Evolutionary conservation across 1,140 invertebrate genomes (phyloP).

Genomic region (Pseudobourletiella spinata): DNA sequence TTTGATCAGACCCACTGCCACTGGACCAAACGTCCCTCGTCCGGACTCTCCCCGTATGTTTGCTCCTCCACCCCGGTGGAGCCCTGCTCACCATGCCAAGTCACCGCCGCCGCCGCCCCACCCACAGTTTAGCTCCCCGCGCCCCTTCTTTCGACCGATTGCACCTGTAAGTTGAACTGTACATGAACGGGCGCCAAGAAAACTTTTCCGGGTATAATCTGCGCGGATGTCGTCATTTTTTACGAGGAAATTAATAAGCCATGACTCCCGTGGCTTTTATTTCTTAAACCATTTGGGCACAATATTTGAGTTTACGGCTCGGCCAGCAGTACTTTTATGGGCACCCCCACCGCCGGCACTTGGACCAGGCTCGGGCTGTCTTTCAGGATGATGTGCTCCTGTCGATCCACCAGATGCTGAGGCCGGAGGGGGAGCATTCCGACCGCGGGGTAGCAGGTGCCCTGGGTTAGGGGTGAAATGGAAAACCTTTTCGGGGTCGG

Average conservation of each 20-base stretch:
- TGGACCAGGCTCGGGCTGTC: not conserved
- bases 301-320: slow-evolving; percentile 1
- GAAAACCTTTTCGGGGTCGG: not conserved
- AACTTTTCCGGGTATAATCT: too few species aligned
- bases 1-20: slow-evolving; percentile 30
- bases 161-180: slow-evolving; percentile 17
- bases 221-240: too few species aligned
- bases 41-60: slow-evolving; percentile 16
- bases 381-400: not conserved
- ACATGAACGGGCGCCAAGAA: too few species aligned
- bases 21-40: slow-evolving; percentile 1
- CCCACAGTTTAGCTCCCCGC: slow-evolving; percentile 17
- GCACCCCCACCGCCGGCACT: not conserved
- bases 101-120: slow-evolving; percentile 9
- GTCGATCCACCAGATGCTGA: not conserved
- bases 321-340: not conserved
- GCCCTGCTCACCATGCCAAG: slow-evolving; percentile 16
- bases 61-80: slow-evolving; percentile 24
- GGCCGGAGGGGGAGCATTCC: not conserved
- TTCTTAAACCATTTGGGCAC: slow-evolving; percentile 7
- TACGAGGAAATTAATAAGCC: too few species aligned
- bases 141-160: slow-evolving; percentile 30
- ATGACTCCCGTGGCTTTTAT: too few species aligned
- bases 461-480: not conserved
- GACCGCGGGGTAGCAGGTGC: not conserved